These are phyloP conservation scores for Sinodicranocentrus sp. DNA, from an alignment of 2,888 invertebrate genomes.

Conservation along the genomic window DNA sequence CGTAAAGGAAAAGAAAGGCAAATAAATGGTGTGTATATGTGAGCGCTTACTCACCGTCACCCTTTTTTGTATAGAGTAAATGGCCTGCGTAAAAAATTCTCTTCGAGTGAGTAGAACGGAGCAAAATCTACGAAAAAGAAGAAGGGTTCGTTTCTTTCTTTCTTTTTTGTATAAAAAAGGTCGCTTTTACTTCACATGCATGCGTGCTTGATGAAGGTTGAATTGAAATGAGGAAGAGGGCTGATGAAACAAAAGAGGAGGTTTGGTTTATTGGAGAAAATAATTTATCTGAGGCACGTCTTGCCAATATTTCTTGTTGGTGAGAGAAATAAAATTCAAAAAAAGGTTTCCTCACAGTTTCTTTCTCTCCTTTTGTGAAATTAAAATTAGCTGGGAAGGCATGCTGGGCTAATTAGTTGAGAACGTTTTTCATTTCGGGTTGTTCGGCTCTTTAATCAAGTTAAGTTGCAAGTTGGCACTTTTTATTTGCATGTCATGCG, in stretches of 20 bases:
- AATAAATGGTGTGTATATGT: neutral
- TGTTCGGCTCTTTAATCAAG: too few relatives aligned
- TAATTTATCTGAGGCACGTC: constrained; percentile 56
- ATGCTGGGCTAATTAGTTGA: constrained; percentile 46
- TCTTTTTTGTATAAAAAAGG: too few relatives aligned
- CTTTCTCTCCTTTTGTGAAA: neutral
- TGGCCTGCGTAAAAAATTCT: too few relatives aligned
- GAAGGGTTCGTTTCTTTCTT: too few relatives aligned
- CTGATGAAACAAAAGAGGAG: constrained; percentile 40
- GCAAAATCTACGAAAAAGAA: neutral
- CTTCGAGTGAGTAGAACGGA: neutral
- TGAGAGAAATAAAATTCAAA: constrained; percentile 32
- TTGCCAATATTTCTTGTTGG: constrained; percentile 49
- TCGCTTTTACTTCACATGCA: too few relatives aligned
- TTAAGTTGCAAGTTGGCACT: neutral
- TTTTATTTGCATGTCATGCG: too few relatives aligned
- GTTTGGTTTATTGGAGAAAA: constrained; percentile 40
- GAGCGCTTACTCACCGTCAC: neutral
- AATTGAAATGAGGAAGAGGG: constrained; percentile 15
- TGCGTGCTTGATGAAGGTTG: neutral
- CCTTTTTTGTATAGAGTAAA: neutral
- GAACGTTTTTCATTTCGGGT: constrained; percentile 8
- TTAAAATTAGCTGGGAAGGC: neutral
- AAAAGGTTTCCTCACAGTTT: constrained; percentile 4
- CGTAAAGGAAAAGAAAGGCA: neutral